Evolutionary conservation across 1,140 invertebrate genomes (phyloP), one percentile per base, ranked within the genome.

Genomic region (Camponotus pennsylvanicus): DNA sequence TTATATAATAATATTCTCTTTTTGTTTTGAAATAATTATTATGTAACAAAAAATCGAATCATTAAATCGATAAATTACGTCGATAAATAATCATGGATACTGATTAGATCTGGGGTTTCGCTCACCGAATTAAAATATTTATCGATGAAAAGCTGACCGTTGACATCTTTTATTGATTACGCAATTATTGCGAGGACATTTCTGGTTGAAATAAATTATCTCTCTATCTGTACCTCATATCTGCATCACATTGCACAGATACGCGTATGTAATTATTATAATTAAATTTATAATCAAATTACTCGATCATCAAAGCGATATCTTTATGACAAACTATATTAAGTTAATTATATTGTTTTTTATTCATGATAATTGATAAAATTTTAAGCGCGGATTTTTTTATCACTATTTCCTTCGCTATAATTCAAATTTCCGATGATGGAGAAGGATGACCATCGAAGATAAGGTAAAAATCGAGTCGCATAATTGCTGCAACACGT

Each of bases 391-490:
- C 5, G 32, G 21, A 3, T 70, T 55, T 69, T 69, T 42, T 80
- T 40, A 40, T 67, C n/a, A 0, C 37, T 21, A 9, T 6, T 70
- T 40, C 40, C 13, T n/a, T 73, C 11, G 55, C 27, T 40, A 45
- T 45, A 45, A 37, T 71, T n/a, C 32, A 2, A 61, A 73, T 45
- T 37, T 37, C 1, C 13, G 18, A 32, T 9, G 52, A 82, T 42
- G 13, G 6, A 57, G 37, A 5, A 18, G 3, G 9, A 21, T 18
- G 15, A 40, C 4, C 37, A 27, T 71, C 3, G 67, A 59, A n/a
- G 52, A 82, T 61, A 55, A 82, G 37, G 37, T 73, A 82, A 82
- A 73, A 82, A 73, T 82, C 55, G 42, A 73, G 79, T 83, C 32
- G 55, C 40, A 34, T 83, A 83, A 83, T 83, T 83, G 69, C 55